phyloP scores from a whole-genome alignment of 2,113 vertebrate species.

The Mormyrus lacerda region DNA sequence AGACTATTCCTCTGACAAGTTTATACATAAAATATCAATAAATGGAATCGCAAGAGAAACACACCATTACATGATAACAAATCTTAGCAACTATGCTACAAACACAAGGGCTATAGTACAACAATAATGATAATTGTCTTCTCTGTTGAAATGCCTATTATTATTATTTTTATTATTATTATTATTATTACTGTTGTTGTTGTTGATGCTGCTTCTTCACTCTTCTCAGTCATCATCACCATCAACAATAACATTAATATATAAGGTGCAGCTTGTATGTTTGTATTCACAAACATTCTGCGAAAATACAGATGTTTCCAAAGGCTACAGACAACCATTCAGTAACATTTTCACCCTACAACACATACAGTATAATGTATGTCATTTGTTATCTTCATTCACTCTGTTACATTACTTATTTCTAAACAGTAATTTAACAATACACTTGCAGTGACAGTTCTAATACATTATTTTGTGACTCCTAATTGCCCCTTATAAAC shows the following conservation, averaged over 20 bases:
- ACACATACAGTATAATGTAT: not conserved
- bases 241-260: not conserved
- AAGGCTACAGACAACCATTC: not conserved
- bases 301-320: not conserved
- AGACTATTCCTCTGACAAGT: slow-evolving; percentile 6
- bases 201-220: not conserved
- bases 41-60: not conserved
- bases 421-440: not conserved
- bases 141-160: not conserved
- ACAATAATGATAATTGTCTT: not conserved
- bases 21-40: not conserved
- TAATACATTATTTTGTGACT: not conserved
- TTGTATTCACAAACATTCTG: not conserved
- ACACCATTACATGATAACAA: not conserved
- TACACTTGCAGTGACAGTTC: not conserved
- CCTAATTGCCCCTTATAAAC: not conserved
- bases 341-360: not conserved
- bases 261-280: not conserved
- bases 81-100: not conserved
- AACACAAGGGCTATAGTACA: not conserved
- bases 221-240: not conserved
- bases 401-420: not conserved
- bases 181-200: no score
- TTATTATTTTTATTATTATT: not conserved
- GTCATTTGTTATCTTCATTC: not conserved